These are phyloP conservation scores for Microdon myrmicae DNA, from an alignment of 2,888 invertebrate species.

Conservation along the genomic window DNA sequence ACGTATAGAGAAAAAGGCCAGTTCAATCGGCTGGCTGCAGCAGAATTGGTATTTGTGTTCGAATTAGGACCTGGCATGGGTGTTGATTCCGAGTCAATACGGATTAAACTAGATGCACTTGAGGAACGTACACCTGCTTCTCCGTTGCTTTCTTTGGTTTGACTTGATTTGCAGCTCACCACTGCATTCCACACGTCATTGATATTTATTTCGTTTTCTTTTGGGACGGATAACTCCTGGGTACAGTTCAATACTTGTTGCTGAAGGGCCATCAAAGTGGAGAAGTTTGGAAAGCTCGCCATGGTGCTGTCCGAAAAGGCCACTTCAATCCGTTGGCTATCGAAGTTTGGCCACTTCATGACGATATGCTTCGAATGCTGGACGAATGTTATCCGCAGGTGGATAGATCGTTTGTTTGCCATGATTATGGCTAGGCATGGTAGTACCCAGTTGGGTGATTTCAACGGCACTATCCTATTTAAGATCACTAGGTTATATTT, in stretches of 20 bases:
- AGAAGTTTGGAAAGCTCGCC: constrained; percentile 70
- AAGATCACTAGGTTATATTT: too few species aligned
- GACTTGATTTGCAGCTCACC: constrained; percentile 55
- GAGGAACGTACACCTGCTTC: constrained; percentile 58
- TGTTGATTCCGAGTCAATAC: constrained; percentile 79
- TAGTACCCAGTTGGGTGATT: too few species aligned
- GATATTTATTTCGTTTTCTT: constrained; percentile 71
- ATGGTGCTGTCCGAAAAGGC: constrained; percentile 72
- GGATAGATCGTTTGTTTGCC: too few species aligned
- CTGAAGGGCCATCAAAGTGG: constrained; percentile 80
- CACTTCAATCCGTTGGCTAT: constrained; percentile 72
- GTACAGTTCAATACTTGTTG: constrained; percentile 78
- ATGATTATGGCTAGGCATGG: too few species aligned
- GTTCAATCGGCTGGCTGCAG: constrained; percentile 84
- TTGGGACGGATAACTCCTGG: constrained; percentile 88
- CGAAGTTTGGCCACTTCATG: constrained; percentile 90
- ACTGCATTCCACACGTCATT: constrained; percentile 67
- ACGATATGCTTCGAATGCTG: constrained; percentile 91
- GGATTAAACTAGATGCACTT: constrained; percentile 87
- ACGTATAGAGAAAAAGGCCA: constrained; percentile 86
- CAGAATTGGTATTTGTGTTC: constrained; percentile 72
- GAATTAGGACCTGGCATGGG: constrained; percentile 54
- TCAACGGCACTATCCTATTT: too few species aligned
- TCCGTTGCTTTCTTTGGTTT: constrained; percentile 52
- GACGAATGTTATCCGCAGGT: constrained; percentile 86